Evolutionary conservation across 1,140 invertebrate species (phyloP), one percentile per base, ranked within the genome.

Genomic region (Atta cephalotes): DNA sequence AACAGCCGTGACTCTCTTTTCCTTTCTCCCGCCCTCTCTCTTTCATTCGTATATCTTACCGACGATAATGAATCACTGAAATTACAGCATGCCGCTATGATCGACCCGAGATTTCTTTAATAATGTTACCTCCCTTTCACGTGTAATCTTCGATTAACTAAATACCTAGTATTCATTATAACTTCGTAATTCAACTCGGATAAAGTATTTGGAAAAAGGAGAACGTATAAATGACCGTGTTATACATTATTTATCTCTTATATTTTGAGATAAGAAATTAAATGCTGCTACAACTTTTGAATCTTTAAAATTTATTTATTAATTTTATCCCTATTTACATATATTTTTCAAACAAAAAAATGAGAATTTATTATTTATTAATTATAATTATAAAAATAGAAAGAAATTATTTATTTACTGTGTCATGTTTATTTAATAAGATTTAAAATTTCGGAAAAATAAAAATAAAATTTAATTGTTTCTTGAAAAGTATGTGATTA

Each of bases 61-160:
- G 49, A 58, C 21, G 31, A 25, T 66, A 87, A 87, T 63, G 62
- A 87, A 87, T 65, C 49, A 39, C 14, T 60, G 51, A 89, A 87
- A 79, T 85, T 90, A 35, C 21, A n/a, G 72, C 39, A 56, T 4
- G 68, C 65, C 58, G 60, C 87, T 70, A 79, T 85, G 62, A 89
- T 84, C 62, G 12, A 31, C 4, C 18, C 21, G 6, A 28, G 70
- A 77, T 88, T 53, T 56, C 63, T 45, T 78, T 87, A 90, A 90
- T 77, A 85, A 88, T 16, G 12, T 51, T 70, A 35, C 21, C 45
- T 66, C 2, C 5, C 6, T 35, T 39, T 1, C 31, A 49, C 51
- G 66, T 71, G 35, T 77, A 86, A 88, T 87, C 51, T 87, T 72
- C 28, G 72, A 82, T 77, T 60, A 66, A 68, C 14, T 28, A n/a